A percentile compares a stretch with the other conserved stretches of the same genome.
These are phyloP conservation scores for Peromyscus polionotus DNA, from an alignment of 2,113 vertebrate species.

Conservation along the genomic window DNA sequence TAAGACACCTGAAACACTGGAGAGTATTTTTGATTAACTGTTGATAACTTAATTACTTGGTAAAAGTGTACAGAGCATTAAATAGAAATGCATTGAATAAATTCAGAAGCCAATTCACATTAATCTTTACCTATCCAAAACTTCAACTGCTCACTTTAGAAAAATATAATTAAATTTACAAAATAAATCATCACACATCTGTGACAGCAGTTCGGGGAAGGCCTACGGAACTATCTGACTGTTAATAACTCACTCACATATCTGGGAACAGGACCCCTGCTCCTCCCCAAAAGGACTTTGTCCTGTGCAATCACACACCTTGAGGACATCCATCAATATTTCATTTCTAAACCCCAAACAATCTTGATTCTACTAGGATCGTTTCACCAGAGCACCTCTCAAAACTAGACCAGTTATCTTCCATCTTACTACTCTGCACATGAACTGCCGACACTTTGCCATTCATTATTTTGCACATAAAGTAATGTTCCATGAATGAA, in stretches of 20 bases:
- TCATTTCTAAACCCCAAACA: neutral
- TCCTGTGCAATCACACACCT: too few species aligned
- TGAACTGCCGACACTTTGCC: neutral
- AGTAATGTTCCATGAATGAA: neutral
- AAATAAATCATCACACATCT: neutral
- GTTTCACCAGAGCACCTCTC: neutral
- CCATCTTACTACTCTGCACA: neutral
- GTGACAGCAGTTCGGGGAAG: neutral
- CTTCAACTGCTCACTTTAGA: neutral
- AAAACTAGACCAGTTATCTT: neutral
- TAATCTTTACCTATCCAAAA: neutral
- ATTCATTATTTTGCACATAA: too few species aligned
- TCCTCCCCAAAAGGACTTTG: neutral
- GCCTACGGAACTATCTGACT: neutral
- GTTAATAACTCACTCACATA: neutral
- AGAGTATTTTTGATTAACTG: neutral
- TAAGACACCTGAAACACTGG: neutral
- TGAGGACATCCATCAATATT: neutral
- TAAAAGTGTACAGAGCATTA: neutral
- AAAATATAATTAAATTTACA: constrained; percentile 13
- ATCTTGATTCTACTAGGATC: too few species aligned
- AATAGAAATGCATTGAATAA: neutral
- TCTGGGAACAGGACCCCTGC: neutral
- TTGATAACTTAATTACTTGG: neutral
- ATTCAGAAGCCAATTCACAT: neutral